Evolutionary conservation across 2,797 vertebrate species (phyloP), one percentile per base, ranked within the genome.

Genomic region (Ptychadena robeensis): DNA sequence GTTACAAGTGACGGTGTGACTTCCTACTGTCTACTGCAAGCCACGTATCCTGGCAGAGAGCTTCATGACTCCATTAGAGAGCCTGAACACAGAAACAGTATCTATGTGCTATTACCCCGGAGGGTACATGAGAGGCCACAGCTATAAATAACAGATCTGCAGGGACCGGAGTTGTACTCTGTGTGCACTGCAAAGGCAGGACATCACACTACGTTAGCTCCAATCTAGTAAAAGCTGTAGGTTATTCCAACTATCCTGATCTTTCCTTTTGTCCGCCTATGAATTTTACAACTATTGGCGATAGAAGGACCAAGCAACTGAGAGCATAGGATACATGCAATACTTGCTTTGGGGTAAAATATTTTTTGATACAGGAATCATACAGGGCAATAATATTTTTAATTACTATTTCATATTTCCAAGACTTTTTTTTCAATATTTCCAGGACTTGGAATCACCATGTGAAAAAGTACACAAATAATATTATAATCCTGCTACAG

Each of bases 11-110:
- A 25, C 27, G 59, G 14, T 65, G 64, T 35, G 75, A 35, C 64
- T 35, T 35, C 75, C 63, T 35, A 25, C 31, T 15, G 30, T 15
- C 64, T 78, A 78, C 48, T 31, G 22, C 31, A 59, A 53, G 9
- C 65, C 64, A 22, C 48, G 31, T 59, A 79, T 79, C 37, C 44
- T 79, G 76, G 76, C 31, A 28, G 57, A 9, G 30, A 68, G 75
- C 75, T 78, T 78, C 64, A 78, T 79, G 67, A 79, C 76, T 79
- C 76, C 76, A 79, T 79, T 79, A 79, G 69, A 79, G 69, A 59
- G 65, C 76, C 22, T 57, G 75, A 78, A 68, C 32, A 65, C 64
- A 78, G 76, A 79, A 67, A 79, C 76, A 27, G 65, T 68, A 68
- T 79, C 76, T 79, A 57, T 69, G 40, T 69, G 76, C 30, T 35